A percentile compares a stretch with the other conserved stretches of the same genome.
These are phyloP conservation scores for Orchestia grillus DNA, from an alignment of 1,140 invertebrate genomes.

Conservation along the genomic window DNA sequence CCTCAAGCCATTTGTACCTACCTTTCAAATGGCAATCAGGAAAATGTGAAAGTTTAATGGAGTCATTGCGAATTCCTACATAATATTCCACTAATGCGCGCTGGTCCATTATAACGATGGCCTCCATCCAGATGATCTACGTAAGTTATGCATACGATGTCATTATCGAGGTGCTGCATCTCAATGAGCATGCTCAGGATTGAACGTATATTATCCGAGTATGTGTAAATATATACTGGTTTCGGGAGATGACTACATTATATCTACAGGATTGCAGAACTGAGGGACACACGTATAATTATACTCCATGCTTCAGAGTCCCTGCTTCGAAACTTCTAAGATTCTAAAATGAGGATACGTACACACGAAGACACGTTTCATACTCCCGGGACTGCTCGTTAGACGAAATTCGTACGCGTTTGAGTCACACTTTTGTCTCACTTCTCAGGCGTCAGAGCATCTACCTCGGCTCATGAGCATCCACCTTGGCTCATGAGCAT, in stretches of 20 bases:
- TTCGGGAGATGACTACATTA: background rate
- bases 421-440: background rate
- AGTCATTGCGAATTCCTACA: background rate
- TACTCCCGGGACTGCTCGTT: background rate
- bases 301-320: background rate
- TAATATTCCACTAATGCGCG: background rate
- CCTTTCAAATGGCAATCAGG: background rate
- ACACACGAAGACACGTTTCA: background rate
- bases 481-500: no score
- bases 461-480: no score
- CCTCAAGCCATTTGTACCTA: background rate
- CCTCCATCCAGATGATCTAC: background rate
- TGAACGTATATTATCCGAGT: background rate
- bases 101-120: background rate
- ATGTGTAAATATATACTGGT: background rate
- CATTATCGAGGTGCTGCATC: background rate
- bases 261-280: background rate
- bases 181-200: background rate
- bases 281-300: background rate
- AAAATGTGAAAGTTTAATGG: background rate
- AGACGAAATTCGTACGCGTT: background rate
- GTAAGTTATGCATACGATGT: background rate
- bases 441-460: background rate
- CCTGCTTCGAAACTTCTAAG: background rate
- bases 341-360: background rate